These are phyloP conservation scores for Stichopus horrens DNA, from an alignment of 53 echinoderm and acorn worm species.

Conservation along the genomic window DNA sequence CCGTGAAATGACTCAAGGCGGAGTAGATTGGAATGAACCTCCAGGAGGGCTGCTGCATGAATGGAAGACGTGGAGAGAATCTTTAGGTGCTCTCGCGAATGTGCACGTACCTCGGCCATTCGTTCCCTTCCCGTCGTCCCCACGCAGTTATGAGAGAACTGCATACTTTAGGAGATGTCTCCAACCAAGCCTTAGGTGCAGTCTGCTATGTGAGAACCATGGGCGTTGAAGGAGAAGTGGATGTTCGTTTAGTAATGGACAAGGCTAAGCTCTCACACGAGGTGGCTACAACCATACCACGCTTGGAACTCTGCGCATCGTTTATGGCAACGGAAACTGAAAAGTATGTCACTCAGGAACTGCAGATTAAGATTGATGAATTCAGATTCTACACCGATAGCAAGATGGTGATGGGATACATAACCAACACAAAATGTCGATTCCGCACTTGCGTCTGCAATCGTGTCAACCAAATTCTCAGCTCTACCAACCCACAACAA, in stretches of 20 bases:
- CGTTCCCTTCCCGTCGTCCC: slow-evolving; percentile 18
- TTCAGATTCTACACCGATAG: slow-evolving; percentile 46
- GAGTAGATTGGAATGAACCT: slow-evolving; percentile 59
- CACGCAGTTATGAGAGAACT: slow-evolving; percentile 25
- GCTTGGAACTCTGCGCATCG: slow-evolving; percentile 62
- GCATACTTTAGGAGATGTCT: slow-evolving; percentile 51
- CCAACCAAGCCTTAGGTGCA: slow-evolving; percentile 53
- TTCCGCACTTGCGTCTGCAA: slow-evolving; percentile 66
- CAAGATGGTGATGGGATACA: slow-evolving; percentile 64
- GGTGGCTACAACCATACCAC: slow-evolving; percentile 56
- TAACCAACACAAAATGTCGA: slow-evolving; percentile 53
- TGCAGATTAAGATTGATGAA: slow-evolving; percentile 35
- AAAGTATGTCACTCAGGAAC: slow-evolving; percentile 32
- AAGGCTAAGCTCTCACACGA: slow-evolving; percentile 54
- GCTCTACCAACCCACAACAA: slow-evolving; percentile 42
- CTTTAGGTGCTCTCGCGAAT: slow-evolving; percentile 45
- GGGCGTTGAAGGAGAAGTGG: slow-evolving; percentile 35
- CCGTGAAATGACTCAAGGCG: slow-evolving; percentile 46
- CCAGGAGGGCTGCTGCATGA: slow-evolving; percentile 50
- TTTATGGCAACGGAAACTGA: slow-evolving; percentile 55
- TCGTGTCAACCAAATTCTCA: slow-evolving; percentile 59
- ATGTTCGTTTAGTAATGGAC: slow-evolving; percentile 55
- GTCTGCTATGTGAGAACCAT: slow-evolving; percentile 42
- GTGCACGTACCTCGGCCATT: slow-evolving; percentile 57
- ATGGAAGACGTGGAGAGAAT: slow-evolving; percentile 60